Evolutionary conservation across 2,113 vertebrate genomes (phyloP), one percentile per base, ranked within the genome.

Genomic region (Azemiops feae): DNA sequence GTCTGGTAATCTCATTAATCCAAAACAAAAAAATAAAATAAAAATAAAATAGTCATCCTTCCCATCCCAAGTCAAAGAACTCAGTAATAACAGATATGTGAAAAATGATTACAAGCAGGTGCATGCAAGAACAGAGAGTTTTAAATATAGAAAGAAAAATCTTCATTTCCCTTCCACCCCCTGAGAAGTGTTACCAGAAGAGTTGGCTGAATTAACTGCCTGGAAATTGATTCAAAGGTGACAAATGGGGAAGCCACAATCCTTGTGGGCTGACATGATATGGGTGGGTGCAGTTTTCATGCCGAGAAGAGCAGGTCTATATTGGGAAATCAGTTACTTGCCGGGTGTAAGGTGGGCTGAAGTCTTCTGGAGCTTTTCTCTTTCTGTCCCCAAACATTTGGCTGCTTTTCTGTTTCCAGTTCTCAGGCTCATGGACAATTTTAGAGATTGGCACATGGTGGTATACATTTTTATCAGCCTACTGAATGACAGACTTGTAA

Each of bases 71-170:
- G 52, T 39, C 43, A 81, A 27, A 34, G 9, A 47, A 3, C 18
- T 92, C 55, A 47, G 25, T 85, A n/a, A 34, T 58, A 89, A 90
- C 10, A 86, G 43, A 85, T 12, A 5, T 30, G 92, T 90, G 50
- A 20, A 18, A 52, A 53, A 27, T 57, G 55, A n/a, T 81, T 27
- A n/a, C 16, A 81, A 85, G 90, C 92, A 92, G 85, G 58, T 55
- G 53, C 7, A 89, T 89, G 58, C 50, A 91, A 90, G 93, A 95
- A 93, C 85, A 30, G 50, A 8, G 3, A 5, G 0, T 30, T 90
- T 95, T 95, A 96, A 96, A 96, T 94, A 95, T 94, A 95, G 45
- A 45, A 1, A 1, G 87, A 93, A 86, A 88, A 69, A 34, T 20
- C 89, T 85, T 57, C 69, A 30, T 91, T 58, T 92, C 58, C 69